Evolutionary conservation across 2,113 vertebrate species (phyloP).

Genomic region (Galeopterus variegatus): DNA sequence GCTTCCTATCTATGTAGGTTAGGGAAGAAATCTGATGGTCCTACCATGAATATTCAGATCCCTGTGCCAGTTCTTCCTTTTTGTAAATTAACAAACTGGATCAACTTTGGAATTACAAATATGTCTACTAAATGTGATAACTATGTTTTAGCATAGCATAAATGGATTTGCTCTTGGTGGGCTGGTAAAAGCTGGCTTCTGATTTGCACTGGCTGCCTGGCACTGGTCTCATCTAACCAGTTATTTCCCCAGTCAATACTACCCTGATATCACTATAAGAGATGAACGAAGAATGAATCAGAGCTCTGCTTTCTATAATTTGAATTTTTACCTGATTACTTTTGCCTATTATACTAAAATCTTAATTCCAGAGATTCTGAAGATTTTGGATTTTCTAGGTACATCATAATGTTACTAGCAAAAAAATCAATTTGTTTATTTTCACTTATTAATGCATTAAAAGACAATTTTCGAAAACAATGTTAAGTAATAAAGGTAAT

Average conservation of each 20-base stretch:
- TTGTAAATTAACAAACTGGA: constrained; percentile 50
- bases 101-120: constrained; percentile 1
- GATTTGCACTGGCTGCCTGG: background rate
- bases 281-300: background rate
- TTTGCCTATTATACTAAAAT: background rate
- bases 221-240: background rate
- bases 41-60: background rate
- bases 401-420: background rate
- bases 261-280: background rate
- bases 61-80: background rate
- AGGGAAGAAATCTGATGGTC: background rate
- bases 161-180: constrained; percentile 29
- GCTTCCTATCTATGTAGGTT: background rate
- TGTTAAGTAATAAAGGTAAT: constrained; percentile 28
- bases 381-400: constrained; percentile 1
- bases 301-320: background rate
- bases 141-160: background rate
- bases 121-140: background rate
- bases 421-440: constrained; percentile 7
- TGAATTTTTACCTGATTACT: constrained; percentile 12
- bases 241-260: background rate
- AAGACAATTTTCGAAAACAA: constrained; percentile 17
- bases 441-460: constrained; percentile 34
- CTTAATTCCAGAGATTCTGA: constrained; percentile 21
- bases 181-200: background rate